phyloP scores from a whole-genome alignment of 1,140 invertebrate genomes.

The Archegozetes longisetosus region DNA sequence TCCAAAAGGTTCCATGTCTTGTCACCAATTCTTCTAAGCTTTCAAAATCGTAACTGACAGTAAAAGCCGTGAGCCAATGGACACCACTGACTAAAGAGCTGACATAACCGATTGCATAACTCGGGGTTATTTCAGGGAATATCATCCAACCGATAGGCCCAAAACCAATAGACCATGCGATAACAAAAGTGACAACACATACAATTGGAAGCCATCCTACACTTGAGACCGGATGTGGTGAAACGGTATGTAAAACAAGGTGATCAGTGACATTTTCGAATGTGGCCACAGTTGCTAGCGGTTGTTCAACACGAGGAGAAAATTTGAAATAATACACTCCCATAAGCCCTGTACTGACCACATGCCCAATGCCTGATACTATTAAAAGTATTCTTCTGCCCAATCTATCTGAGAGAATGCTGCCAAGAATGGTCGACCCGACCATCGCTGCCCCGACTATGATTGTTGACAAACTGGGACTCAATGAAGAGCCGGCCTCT shows the following conservation, averaged over 20 bases:
- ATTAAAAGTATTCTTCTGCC: no score
- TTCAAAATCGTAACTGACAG: slow-evolving; percentile 73
- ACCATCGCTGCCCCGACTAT: no score
- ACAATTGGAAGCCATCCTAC: slow-evolving; percentile 38
- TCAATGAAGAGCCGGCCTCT: slow-evolving; percentile 43
- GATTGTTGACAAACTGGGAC: slow-evolving; percentile 22
- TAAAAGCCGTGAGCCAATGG: slow-evolving; percentile 75
- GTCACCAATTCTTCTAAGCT: slow-evolving; percentile 48
- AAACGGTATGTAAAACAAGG: no score
- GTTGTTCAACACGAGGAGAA: no score
- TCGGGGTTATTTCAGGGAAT: slow-evolving; percentile 39
- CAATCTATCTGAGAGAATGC: no score
- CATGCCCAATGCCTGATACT: no score
- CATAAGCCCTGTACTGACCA: no score
- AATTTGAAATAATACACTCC: no score
- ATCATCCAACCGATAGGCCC: slow-evolving; percentile 70
- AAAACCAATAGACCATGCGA: slow-evolving; percentile 47
- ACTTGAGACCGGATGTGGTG: no score
- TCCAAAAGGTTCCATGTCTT: slow-evolving; percentile 55
- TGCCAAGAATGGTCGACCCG: no score
- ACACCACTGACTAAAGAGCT: slow-evolving; percentile 66
- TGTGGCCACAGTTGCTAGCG: neutral
- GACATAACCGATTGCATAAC: neutral
- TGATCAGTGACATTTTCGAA: neutral
- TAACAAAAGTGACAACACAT: slow-evolving; percentile 39